A percentile compares a stretch with the other conserved stretches of the same genome.
These are phyloP conservation scores for Notodonta ziczac DNA, from an alignment of 2,888 invertebrate species.

Conservation along the genomic window DNA sequence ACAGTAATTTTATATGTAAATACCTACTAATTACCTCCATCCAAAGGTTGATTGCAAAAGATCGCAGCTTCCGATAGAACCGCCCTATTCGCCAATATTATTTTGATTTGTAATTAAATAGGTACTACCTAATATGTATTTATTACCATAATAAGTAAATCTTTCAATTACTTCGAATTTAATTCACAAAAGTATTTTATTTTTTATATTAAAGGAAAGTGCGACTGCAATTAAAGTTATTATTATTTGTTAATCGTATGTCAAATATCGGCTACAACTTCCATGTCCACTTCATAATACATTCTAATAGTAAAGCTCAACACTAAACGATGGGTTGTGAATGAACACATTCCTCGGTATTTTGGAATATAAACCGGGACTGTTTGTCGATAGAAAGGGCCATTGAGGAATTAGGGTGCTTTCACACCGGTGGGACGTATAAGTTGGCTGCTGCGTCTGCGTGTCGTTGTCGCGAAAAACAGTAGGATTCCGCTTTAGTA, in stretches of 20 bases:
- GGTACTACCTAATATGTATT: no score
- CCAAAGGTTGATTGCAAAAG: no score
- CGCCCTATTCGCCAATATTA: no score
- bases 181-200: not conserved
- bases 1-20: not conserved
- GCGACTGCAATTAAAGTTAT: not conserved
- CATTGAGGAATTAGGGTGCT: constrained; percentile 1
- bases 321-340: constrained; percentile 6
- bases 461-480: no score
- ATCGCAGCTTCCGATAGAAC: no score
- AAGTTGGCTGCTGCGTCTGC: no score
- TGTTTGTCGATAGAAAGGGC: constrained; percentile 7
- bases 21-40: not conserved
- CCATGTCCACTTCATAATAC: not conserved
- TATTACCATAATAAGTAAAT: no score
- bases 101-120: no score
- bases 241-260: not conserved
- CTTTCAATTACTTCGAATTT: not conserved
- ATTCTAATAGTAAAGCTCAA: constrained; percentile 1
- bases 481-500: no score
- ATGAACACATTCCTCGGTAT: constrained; percentile 9
- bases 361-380: constrained; percentile 5
- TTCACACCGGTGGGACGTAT: not conserved
- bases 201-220: no score
- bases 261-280: not conserved